These are phyloP conservation scores for Campylorhamphus procurvoides DNA, from an alignment of 2,113 vertebrate species.

Conservation along the genomic window DNA sequence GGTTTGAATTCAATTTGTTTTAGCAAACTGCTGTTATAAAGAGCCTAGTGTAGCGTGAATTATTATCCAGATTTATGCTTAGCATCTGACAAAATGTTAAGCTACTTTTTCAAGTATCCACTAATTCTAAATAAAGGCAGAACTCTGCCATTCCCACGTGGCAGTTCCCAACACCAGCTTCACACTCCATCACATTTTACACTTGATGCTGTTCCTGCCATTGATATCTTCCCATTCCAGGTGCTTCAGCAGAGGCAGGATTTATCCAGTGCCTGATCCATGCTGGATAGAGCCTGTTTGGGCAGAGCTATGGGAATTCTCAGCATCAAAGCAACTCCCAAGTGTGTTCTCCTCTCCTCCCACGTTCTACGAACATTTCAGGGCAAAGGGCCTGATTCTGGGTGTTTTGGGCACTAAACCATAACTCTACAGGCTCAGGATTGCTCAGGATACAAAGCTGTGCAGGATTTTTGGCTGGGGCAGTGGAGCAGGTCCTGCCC, in stretches of 20 bases:
- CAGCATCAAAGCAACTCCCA: neutral
- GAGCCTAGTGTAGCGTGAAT: conserved; percentile 40
- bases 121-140: conserved; percentile 8
- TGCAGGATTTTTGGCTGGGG: neutral
- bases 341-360: neutral
- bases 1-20: conserved; percentile 67
- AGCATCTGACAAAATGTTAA: conserved; percentile 31
- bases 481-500: neutral
- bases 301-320: neutral
- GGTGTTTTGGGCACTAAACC: neutral
- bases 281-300: neutral
- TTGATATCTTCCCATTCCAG: neutral
- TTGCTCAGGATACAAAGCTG: neutral
- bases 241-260: neutral
- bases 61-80: conserved; percentile 60
- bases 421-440: neutral
- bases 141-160: neutral
- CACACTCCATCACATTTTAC: neutral
- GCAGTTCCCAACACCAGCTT: neutral
- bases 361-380: neutral
- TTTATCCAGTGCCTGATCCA: neutral
- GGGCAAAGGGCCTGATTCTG: neutral
- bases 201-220: neutral
- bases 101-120: conserved; percentile 38
- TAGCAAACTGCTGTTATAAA: conserved; percentile 56